Conservation (phyloP, 30 jellyfish, hydroid and myxozoan species). For the Nemopilema nomurai region DNA sequence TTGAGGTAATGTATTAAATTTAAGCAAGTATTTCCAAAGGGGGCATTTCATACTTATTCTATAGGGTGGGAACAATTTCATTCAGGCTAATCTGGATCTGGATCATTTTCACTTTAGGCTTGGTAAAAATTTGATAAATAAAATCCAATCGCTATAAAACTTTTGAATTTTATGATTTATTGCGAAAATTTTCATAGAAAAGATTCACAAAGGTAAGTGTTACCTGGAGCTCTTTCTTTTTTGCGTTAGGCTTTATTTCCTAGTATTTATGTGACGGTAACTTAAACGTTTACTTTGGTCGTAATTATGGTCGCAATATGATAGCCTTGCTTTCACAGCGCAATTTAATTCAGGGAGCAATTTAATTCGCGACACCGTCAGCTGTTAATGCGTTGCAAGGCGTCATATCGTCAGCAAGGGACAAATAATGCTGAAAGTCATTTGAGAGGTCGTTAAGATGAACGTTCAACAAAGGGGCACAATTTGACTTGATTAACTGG, state of each 20-base stretch:
- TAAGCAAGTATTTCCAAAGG: background rate
- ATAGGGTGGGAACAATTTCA: background rate
- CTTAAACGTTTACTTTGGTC: background rate
- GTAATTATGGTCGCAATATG: background rate
- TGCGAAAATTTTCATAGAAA: background rate
- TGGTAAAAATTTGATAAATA: background rate
- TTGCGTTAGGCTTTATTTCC: background rate
- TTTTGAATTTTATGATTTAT: background rate
- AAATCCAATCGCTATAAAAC: background rate
- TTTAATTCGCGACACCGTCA: too few relatives aligned
- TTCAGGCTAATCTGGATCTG: background rate
- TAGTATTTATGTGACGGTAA: background rate
- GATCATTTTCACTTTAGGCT: background rate
- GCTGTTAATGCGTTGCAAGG: background rate
- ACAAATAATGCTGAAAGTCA: background rate
- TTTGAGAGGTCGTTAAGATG: background rate
- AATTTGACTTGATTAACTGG: constrained; percentile 11
- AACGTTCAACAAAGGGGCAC: constrained; percentile 12
- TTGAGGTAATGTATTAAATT: background rate
- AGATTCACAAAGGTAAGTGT: background rate
- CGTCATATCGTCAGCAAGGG: constrained; percentile 1
- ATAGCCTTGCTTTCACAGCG: background rate
- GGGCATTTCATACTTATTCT: background rate
- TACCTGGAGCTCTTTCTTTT: background rate
- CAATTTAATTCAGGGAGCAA: too few relatives aligned